Conservation (phyloP, 2,113 vertebrate species). For the Paradisaea rubra region DNA sequence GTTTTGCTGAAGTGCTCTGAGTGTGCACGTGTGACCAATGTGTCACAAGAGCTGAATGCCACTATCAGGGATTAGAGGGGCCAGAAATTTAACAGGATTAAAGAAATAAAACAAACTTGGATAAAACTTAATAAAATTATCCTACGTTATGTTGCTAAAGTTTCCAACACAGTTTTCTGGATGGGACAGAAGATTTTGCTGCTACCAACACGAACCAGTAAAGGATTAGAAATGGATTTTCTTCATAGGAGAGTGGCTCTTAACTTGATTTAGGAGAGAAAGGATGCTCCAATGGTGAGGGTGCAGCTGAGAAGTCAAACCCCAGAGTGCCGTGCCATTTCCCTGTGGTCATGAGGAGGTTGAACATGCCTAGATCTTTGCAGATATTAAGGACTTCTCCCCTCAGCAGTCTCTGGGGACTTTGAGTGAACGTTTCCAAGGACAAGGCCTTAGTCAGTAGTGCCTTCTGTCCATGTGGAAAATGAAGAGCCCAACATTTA, state of each 20-base stretch:
- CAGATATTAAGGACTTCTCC: not conserved
- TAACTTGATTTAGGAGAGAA: not conserved
- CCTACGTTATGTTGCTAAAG: not conserved
- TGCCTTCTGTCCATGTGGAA: not conserved
- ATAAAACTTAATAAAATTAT: not conserved
- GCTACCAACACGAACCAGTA: not conserved
- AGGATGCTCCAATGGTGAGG: not conserved
- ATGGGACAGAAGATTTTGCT: not conserved
- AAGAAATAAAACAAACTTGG: not conserved
- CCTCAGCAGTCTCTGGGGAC: not conserved
- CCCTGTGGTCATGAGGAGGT: not conserved
- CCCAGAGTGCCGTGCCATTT: not conserved
- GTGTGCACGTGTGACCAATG: rapidly evolving
- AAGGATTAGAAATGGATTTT: not conserved
- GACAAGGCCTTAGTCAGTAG: not conserved
- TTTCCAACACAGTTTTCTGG: not conserved
- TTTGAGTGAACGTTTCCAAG: not conserved
- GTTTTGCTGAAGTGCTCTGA: not conserved
- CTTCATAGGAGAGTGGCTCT: not conserved
- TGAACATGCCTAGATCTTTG: not conserved
- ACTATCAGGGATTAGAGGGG: not conserved
- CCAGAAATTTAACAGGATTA: not conserved
- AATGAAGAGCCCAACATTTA: not conserved
- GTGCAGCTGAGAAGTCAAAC: not conserved
- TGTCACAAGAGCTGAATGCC: not conserved